Evolutionary conservation across 2,113 vertebrate genomes (phyloP).

Genomic region (Bubo scandiacus): DNA sequence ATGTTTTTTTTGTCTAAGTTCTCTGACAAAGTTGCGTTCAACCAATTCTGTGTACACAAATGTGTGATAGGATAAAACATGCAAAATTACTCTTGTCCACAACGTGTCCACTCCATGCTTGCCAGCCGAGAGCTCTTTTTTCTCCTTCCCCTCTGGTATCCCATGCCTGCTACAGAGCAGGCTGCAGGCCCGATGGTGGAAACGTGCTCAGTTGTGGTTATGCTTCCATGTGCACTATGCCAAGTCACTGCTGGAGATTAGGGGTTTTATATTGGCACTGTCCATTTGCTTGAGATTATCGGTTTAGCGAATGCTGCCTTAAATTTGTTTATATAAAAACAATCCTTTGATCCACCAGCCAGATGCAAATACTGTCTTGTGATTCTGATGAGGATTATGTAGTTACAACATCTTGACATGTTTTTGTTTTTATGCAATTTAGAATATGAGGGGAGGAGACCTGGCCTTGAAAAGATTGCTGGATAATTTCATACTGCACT

Average conservation of each 20-base stretch:
- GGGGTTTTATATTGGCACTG: background rate
- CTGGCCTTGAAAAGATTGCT: background rate
- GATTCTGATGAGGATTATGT: constrained; percentile 46
- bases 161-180: fast-evolving
- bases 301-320: constrained; percentile 3
- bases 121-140: background rate
- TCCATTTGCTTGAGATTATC: constrained; percentile 22
- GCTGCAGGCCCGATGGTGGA: background rate
- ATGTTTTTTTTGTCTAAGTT: fast-evolving
- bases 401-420: constrained; percentile 50
- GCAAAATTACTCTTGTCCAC: fast-evolving
- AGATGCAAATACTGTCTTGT: constrained; percentile 59
- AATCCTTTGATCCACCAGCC: constrained; percentile 57
- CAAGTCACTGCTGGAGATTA: background rate
- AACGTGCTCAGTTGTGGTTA: fast-evolving
- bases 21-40: fast-evolving
- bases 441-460: background rate
- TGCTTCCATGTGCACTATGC: fast-evolving
- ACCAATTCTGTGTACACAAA: fast-evolving
- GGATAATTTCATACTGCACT: background rate
- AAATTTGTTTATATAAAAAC: constrained; percentile 66
- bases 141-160: fast-evolving
- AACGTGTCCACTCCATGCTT: fast-evolving
- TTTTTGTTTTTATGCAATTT: constrained; percentile 27
- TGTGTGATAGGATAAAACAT: fast-evolving